phyloP scores from a whole-genome alignment of 2,888 invertebrate species.

The Dasypogon diadema region DNA sequence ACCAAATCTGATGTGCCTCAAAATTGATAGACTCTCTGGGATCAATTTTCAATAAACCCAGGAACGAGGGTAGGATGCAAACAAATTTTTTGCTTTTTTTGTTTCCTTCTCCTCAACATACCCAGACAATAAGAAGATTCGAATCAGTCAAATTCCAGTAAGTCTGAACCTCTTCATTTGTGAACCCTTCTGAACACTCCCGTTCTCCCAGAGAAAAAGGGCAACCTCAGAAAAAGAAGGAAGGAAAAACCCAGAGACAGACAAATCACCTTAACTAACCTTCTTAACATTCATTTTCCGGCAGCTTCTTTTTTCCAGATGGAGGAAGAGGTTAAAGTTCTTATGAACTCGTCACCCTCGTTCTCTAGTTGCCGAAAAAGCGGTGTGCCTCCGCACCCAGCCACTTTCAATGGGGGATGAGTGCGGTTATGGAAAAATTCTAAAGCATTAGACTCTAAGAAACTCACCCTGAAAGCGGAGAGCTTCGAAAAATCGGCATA shows the following conservation, averaged over 20 bases:
- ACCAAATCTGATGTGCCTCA: conserved; percentile 29
- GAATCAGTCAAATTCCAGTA: conserved; percentile 46
- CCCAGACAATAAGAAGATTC: conserved; percentile 8
- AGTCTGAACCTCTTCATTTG: conserved; percentile 45
- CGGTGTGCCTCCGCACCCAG: background rate
- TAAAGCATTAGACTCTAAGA: conserved; percentile 42
- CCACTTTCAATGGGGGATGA: background rate
- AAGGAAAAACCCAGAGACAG: conserved; percentile 47
- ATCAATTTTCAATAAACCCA: conserved; percentile 39
- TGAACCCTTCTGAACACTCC: conserved; percentile 13
- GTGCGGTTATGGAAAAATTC: conserved; percentile 48
- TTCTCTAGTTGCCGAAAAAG: conserved; percentile 16
- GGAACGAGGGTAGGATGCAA: background rate
- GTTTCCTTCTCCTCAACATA: no score
- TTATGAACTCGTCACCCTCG: conserved; percentile 53
- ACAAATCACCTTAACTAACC: conserved; percentile 57
- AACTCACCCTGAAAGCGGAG: conserved; percentile 1
- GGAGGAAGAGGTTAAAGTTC: conserved; percentile 55
- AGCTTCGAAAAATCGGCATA: conserved; percentile 33
- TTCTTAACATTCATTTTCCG: conserved; percentile 57
- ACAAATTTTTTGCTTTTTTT: background rate
- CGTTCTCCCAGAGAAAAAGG: background rate
- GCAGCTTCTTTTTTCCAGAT: conserved; percentile 53
- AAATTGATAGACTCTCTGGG: conserved; percentile 35
- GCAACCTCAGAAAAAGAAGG: background rate